Conservation (phyloP, 1,140 invertebrate species). For the Rhizoglyphus robini region DNA sequence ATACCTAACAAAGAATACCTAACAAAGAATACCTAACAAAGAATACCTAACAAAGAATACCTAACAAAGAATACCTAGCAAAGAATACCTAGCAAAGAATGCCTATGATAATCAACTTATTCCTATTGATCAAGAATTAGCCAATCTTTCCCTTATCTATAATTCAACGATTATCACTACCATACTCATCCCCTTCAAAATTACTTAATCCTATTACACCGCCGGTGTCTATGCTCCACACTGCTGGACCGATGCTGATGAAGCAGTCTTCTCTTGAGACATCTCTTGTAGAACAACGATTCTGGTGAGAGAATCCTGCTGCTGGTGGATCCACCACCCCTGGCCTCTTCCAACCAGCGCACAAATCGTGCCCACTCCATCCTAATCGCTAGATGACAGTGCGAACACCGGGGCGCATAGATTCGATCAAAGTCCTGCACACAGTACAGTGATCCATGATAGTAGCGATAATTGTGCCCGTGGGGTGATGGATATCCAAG, state of each 20-base stretch:
- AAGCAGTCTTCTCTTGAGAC: neutral
- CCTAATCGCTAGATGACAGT: neutral
- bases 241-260: neutral
- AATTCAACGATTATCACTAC: neutral
- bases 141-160: neutral
- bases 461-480: conserved; percentile 40
- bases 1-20: no score
- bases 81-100: no score
- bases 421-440: conserved; percentile 41
- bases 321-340: no score
- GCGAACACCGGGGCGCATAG: conserved; percentile 39
- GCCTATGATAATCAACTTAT: no score
- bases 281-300: neutral
- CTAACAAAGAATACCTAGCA: no score
- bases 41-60: no score
- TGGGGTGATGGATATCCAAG: conserved; percentile 22
- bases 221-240: no score
- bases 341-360: no score
- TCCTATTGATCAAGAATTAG: neutral
- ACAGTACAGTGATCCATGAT: conserved; percentile 38
- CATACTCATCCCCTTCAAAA: neutral
- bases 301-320: no score
- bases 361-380: no score
- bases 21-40: no score
- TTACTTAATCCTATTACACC: neutral